Evolutionary conservation across 2,888 invertebrate species (phyloP), one percentile per base, ranked within the genome.

Genomic region (Thymelicus lineola): DNA sequence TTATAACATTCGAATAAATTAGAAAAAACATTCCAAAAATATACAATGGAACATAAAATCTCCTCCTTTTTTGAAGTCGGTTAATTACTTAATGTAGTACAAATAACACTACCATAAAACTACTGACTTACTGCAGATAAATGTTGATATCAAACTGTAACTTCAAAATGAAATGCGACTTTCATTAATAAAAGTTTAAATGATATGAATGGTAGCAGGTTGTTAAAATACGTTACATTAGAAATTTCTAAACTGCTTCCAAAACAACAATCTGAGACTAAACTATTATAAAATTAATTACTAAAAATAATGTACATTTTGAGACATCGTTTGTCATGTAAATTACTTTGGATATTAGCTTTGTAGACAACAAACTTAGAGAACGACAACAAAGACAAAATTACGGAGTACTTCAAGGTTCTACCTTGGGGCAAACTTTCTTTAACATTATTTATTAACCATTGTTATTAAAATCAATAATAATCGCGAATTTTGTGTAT

Each of bases 1-100:
- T 85, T 87, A 71, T 74, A 72, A 73, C 58, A 67, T 46, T 35
- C 62, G 1, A 15, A 20, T 35, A n/a, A 45, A 28, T 61, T n/a
- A 60, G n/a, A n/a, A 28, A n/a, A 35, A 48, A 7, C 7, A 36
- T 35, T 57, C 9, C 9, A n/a, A n/a, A n/a, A n/a, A n/a, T n/a
- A n/a, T n/a, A n/a, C n/a, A n/a, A n/a, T n/a, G n/a, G n/a, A n/a
- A n/a, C n/a, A n/a, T n/a, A n/a, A n/a, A n/a, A n/a, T n/a, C n/a
- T n/a, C n/a, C n/a, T n/a, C n/a, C n/a, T n/a, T n/a, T n/a, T n/a
- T n/a, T n/a, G n/a, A n/a, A n/a, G n/a, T n/a, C n/a, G n/a, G n/a
- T n/a, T n/a, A n/a, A 14, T 15, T 36, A 58, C 38, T 1, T 58
- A 58, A 38, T 38, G 15, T 7, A 38, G 0, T 15, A 35, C 9